Percentiles rank a stretch among this genome's conserved stretches.
These are phyloP conservation scores for Takifugu bimaculatus DNA, from an alignment of 2,113 vertebrate genomes.

Conservation along the genomic window DNA sequence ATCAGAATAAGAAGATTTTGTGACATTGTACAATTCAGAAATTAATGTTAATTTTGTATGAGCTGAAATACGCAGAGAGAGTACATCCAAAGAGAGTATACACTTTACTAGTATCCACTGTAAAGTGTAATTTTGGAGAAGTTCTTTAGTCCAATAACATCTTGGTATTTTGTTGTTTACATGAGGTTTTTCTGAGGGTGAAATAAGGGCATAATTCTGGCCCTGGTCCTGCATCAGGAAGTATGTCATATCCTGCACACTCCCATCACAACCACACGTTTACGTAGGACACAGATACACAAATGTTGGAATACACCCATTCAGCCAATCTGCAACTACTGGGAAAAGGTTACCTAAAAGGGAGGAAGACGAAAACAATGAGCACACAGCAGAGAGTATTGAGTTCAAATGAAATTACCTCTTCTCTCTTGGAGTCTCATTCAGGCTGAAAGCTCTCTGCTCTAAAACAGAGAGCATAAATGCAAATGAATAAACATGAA, in stretches of 20 bases:
- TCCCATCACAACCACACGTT: constrained; percentile 53
- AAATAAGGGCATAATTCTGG: constrained; percentile 48
- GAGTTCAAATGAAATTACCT: constrained; percentile 75
- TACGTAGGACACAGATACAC: constrained; percentile 25
- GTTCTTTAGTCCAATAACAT: constrained; percentile 30
- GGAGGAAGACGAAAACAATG: constrained; percentile 18
- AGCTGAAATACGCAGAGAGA: constrained; percentile 4
- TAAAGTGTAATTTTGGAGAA: constrained; percentile 5
- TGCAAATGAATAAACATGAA: constrained; percentile 14
- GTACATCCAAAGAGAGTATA: not conserved
- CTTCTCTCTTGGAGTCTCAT: constrained; percentile 76
- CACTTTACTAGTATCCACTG: constrained; percentile 13
- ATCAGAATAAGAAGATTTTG: constrained; percentile 1
- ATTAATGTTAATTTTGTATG: constrained; percentile 23
- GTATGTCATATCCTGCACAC: constrained; percentile 61
- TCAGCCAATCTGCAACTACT: constrained; percentile 21
- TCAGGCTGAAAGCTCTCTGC: constrained; percentile 75
- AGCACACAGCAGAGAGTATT: constrained; percentile 4
- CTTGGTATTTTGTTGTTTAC: constrained; percentile 38
- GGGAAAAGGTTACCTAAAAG: constrained; percentile 30
- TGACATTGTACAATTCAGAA: constrained; percentile 13
- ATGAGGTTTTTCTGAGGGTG: constrained; percentile 59
- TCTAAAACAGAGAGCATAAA: constrained; percentile 74
- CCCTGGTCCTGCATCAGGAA: constrained; percentile 50
- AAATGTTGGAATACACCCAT: constrained; percentile 19